Base-by-base conservation (phyloP, 2,888 invertebrate genomes). In the Cerastis rubricosa region DNA sequence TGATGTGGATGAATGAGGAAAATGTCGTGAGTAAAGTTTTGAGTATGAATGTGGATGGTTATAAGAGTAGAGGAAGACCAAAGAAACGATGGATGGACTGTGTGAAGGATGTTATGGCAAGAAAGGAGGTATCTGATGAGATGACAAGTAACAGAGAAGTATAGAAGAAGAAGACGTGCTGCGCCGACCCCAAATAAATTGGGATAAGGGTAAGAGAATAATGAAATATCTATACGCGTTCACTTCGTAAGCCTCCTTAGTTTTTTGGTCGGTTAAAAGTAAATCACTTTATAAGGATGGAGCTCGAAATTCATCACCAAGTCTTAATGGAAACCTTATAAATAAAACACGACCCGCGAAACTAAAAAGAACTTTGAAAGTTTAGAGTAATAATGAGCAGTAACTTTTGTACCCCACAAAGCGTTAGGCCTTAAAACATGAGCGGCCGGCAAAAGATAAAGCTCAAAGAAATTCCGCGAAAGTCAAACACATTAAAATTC, bases 381-480 rank as follows among this genome's bases (percentile, higher is more conserved):
- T 72, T 61, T 51, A 76, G 61, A 70, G 61, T 54, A 80, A 66
- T 54, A 80, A 66, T 76, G 40, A 70, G 67, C 29, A 70, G 73
- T 78, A 84, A 82, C 78, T 78, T 85, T 72, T 71, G 61, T 29
- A 84, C 71, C 85, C 66, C 83, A 84, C 83, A 84, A 82, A 82
- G 85, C 74, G 59, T 68, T 74, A 70, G 63, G 78, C 66, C 63
- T 72, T 67, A 59, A 65, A 75, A 74, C 69, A 72, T 64, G 47
- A 47, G 83, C 82, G 86, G 77, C 85, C 77, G 70, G 71, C 65
- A 43, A 71, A 78, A 74, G 59, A 74, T 64, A 67, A 70, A 71
- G 69, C 83, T 85, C 85, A 84, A 84, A 85, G 83, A 40, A 83
- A 82, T 84, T 85, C 83, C 54, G 74, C 83, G 83, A 85, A 87